Percentiles rank a stretch among this genome's conserved stretches.
These are phyloP conservation scores for Herpailurus yagouaroundi DNA, from an alignment of 2,113 vertebrate species.

Conservation along the genomic window DNA sequence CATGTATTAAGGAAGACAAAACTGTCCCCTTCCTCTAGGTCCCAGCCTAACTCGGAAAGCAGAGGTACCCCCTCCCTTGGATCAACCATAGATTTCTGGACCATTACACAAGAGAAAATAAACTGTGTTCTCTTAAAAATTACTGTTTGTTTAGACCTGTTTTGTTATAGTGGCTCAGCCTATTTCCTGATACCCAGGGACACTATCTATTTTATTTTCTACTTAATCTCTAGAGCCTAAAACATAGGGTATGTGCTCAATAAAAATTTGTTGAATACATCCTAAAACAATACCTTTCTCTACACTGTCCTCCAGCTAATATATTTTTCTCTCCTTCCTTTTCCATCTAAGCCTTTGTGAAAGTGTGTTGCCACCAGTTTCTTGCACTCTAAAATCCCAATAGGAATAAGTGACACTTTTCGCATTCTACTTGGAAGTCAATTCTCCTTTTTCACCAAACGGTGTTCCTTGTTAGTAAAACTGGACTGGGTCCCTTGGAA, in stretches of 20 bases:
- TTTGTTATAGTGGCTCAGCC: neutral
- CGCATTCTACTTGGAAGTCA: neutral
- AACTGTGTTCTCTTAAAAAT: constrained; percentile 16
- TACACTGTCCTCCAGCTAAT: neutral
- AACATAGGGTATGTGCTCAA: neutral
- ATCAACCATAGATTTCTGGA: neutral
- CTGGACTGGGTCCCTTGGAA: neutral
- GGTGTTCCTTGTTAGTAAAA: neutral
- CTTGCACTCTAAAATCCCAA: neutral
- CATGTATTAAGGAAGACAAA: neutral
- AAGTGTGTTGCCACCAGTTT: neutral
- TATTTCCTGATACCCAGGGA: neutral
- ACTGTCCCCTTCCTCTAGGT: neutral
- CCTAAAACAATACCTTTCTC: neutral
- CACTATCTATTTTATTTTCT: neutral
- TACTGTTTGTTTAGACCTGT: neutral
- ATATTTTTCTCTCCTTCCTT: neutral
- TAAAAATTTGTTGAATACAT: neutral
- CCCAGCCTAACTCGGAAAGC: neutral
- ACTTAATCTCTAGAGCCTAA: neutral
- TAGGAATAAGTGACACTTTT: neutral
- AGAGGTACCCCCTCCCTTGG: neutral
- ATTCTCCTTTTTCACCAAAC: neutral
- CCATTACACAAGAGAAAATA: neutral
- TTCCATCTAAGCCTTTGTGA: neutral